Evolutionary conservation across 2,888 invertebrate genomes (phyloP), one percentile per base, ranked within the genome.

Genomic region (Cerastis rubricosa): DNA sequence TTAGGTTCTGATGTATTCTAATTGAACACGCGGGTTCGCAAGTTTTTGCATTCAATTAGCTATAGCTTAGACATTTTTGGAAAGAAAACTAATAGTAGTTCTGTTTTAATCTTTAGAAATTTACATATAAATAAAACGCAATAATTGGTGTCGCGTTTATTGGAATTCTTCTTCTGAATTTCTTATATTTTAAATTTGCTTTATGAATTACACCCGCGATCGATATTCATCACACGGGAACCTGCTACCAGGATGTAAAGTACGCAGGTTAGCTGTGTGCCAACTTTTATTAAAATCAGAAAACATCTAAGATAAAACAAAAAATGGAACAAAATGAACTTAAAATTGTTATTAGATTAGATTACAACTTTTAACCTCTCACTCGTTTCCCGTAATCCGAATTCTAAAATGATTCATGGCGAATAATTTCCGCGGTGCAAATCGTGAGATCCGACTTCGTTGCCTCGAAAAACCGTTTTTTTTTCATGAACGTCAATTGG

Each of bases 331-430:
- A 45, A 25, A 47, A 25, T 54, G n/a, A 51, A 40, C 4, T 61
- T 61, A 54, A 47, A 66, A 73, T 29, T 35, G 25, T 73, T 49
- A 63, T 61, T 25, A 14, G n/a, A 25, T 47, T 9, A 14, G 22
- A 64, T 47, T 72, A 54, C 43, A 80, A 68, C 22, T 66, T 59
- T 40, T 25, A 64, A 69, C 69, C 43, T 66, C 29, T 49, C 59
- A 71, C 65, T 72, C 57, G 68, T 79, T 78, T 73, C 61, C 68
- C 12, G 47, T 0, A 40, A 61, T 68, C 61, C 14, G n/a, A 66
- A 59, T 67, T 63, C 35, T 74, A 80, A 89, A 89, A 86, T 89
- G 88, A 89, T 89, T 87, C 80, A 85, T 87, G 81, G 61, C 74
- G 83, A 87, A 85, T 85, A 81, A 88, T 87, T 85, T 89, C 85